A percentile compares a stretch with the other conserved stretches of the same genome.
These are phyloP conservation scores for Cyanistes caeruleus DNA, from an alignment of 2,113 vertebrate species.

Conservation along the genomic window DNA sequence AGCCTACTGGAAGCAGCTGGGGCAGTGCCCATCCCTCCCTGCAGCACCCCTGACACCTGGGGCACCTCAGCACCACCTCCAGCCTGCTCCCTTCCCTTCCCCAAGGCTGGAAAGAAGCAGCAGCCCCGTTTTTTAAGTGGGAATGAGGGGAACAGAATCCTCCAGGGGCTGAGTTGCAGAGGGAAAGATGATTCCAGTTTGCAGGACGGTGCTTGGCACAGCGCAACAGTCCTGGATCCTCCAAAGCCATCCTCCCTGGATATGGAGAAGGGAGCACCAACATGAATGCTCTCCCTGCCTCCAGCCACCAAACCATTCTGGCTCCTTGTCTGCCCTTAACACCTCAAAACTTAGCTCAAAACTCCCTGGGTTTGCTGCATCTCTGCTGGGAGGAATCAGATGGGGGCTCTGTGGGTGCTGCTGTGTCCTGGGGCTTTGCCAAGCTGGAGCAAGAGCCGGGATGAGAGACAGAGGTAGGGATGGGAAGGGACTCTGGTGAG, in stretches of 20 bases:
- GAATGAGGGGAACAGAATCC: background rate
- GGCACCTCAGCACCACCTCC: background rate
- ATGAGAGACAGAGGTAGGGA: background rate
- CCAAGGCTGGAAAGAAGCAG: background rate
- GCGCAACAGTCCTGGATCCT: background rate
- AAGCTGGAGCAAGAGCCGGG: background rate
- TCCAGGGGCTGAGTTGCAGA: background rate
- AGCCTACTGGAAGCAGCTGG: background rate
- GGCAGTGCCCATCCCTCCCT: background rate
- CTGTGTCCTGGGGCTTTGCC: background rate
- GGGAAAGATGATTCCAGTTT: background rate
- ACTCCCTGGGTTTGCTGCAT: accelerated
- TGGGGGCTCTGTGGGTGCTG: background rate
- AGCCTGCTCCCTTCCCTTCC: background rate
- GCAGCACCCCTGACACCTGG: accelerated
- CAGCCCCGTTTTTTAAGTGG: background rate
- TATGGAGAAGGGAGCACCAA: background rate
- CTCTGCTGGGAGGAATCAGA: background rate
- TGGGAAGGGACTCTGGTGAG: background rate
- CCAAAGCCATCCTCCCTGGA: background rate
- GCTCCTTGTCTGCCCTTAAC: background rate
- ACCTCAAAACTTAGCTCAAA: background rate
- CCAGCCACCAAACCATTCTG: background rate
- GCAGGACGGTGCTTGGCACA: accelerated
- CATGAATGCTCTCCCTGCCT: background rate